Base-by-base conservation (phyloP, 1,140 invertebrate species). In the Camponotus vicinus region DNA sequence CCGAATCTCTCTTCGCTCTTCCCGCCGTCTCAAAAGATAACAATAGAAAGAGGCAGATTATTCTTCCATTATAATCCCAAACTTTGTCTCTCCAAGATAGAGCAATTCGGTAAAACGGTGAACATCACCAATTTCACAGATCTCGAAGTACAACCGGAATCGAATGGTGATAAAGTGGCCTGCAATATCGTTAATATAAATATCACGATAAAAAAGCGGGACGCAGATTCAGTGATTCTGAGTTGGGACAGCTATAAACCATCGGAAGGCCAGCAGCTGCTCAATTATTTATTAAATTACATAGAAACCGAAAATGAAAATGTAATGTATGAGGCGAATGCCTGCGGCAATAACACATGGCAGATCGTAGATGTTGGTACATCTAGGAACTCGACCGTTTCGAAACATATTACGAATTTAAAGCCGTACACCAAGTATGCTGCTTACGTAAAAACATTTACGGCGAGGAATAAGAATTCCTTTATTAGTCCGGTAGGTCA, bases 21-120 rank as follows among this genome's bases (percentile, higher is more conserved):
- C 55, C 78, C 86, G 0, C 83, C 75, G 0, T 55, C 70, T 9
- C 92, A 95, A 78, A 91, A 95, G 52, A 92, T 98, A 7, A 93
- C 93, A 85, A 96, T 98, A 34, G 88, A 93, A 32, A 95, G 94
- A 4, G 97, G 97, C 0, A 96, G 95, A 4, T 91, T 98, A 1
- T 96, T 96, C 57, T 97, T 98, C 91, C 97, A 98, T 85, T 96
- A 96, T 88, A 98, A 98, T 93, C 96, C 97, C 6, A 96, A 97
- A 92, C 93, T 98, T 1, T 98, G 98, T 92, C 93, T 96, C 11
- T 94, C 94, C 57, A 96, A 97, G 91, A 98, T 98, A 78, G 92
- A 96, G 27, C 94, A 96, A 61, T 93, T 98, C 2, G 95, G 95
- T 13, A 92, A 93, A 18, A 93, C 94, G 40, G 93, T 92, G 0